Base-by-base conservation (phyloP, 2,797 vertebrate species). In the Rhynchonycteris naso region DNA sequence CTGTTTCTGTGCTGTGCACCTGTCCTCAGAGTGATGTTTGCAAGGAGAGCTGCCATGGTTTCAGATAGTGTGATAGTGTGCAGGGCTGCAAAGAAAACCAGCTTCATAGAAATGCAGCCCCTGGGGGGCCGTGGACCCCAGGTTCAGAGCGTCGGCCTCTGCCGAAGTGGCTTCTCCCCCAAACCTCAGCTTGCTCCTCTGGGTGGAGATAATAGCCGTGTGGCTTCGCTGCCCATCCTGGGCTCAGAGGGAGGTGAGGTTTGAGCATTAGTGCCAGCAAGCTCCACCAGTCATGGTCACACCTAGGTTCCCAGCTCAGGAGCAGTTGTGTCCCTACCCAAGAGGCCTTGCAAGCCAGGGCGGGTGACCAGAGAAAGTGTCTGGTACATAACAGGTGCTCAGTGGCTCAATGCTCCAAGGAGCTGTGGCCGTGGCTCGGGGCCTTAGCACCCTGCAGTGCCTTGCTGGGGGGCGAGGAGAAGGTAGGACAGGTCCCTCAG, bases 1-100 rank as follows among this genome's bases (percentile, higher is more conserved):
- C 10, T 6, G 19, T 5, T 22, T 58, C 52, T 2, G 6, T 14
- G 18, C 43, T 63, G 0, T 0, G 1, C 1, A 0, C 30, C 28
- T 7, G 1, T 50, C 33, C 71, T 83, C 84, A 58, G n/a, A 33
- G 47, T 1, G 10, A 8, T 6, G 1, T 52, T 1, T 52, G 54
- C 28, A 2, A 74, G 47, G 0, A 3, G 66, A 80, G 33, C 38
- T 66, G 6, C 15, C 2, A 0, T 7, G 16, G 35, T 63, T 54
- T 24, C 24, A 50, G n/a, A 38, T 10, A 68, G n/a, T 4, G 26
- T 1, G n/a, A 38, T 10, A 68, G n/a, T 4, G 26, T 1, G 6
- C 9, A 0, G 68, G 81, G n/a, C 18, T 7, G 35, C 69, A 16
- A 19, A 63, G 43, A 72, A 91, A 71, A 43, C 35, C 24, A 2